Evolutionary conservation across 2,113 vertebrate species (phyloP).

Genomic region (Abramis brama): DNA sequence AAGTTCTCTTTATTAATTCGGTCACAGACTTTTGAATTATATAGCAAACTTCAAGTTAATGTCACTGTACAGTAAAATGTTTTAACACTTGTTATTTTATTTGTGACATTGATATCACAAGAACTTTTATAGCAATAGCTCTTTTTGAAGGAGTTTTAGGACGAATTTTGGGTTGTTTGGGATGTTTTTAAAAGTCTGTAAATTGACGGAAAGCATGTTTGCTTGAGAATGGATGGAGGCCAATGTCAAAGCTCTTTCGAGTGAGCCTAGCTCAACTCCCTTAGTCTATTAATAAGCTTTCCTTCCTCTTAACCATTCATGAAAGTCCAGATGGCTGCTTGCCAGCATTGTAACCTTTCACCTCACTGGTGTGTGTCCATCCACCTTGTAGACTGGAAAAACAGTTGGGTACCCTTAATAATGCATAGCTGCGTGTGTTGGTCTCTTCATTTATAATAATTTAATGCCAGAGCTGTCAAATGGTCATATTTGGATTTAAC

Average conservation of each 20-base stretch:
- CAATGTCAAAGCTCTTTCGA: slow-evolving; percentile 25
- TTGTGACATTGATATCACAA: not conserved
- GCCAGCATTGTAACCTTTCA: slow-evolving; percentile 37
- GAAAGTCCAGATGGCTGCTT: slow-evolving; percentile 37
- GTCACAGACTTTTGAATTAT: not conserved
- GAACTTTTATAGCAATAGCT: not conserved
- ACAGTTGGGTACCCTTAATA: not conserved
- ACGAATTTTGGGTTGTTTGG: not conserved
- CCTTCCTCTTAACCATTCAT: slow-evolving; percentile 47
- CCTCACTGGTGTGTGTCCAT: not conserved
- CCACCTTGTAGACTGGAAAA: not conserved
- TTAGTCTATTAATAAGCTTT: slow-evolving; percentile 57
- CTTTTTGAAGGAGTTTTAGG: too few relatives aligned
- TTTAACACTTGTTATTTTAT: not conserved
- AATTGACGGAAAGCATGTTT: not conserved
- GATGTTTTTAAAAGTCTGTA: not conserved
- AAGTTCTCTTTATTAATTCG: not conserved
- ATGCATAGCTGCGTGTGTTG: not conserved
- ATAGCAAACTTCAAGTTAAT: not conserved
- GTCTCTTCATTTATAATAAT: not conserved
- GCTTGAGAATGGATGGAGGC: slow-evolving; percentile 8
- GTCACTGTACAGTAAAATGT: not conserved
- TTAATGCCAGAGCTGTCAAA: not conserved
- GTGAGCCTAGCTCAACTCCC: slow-evolving; percentile 16
- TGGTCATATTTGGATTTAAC: not conserved